Conservation (phyloP, 2,888 invertebrate species). For the Congeria kusceri region DNA sequence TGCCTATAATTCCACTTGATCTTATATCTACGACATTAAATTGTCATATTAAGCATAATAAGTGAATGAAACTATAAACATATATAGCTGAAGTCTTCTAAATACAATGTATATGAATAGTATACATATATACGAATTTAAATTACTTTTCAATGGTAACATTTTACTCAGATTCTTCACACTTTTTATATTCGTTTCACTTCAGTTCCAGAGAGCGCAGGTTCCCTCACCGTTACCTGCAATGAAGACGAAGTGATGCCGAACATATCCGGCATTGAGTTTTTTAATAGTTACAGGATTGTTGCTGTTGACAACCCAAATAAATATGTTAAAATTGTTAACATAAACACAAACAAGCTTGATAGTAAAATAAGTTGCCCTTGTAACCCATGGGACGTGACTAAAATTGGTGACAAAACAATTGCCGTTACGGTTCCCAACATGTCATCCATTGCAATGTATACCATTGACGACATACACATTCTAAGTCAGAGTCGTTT, state of each 20-base stretch:
- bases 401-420: background rate
- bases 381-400: background rate
- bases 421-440: background rate
- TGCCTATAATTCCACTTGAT: too few species aligned
- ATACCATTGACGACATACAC: background rate
- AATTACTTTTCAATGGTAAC: too few species aligned
- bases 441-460: background rate
- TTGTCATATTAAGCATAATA: too few species aligned
- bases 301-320: background rate
- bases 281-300: background rate
- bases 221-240: background rate
- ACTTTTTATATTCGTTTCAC: too few species aligned
- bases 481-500: background rate
- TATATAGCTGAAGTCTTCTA: too few species aligned
- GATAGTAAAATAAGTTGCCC: background rate
- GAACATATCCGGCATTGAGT: background rate
- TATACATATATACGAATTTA: too few species aligned
- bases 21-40: too few species aligned
- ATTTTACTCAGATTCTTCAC: too few species aligned
- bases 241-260: background rate
- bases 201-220: background rate
- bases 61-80: too few species aligned
- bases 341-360: background rate
- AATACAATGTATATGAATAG: too few species aligned
- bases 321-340: background rate